These are phyloP conservation scores for Ophioninae sp. DNA, from an alignment of 2,888 invertebrate species.

Conservation along the genomic window DNA sequence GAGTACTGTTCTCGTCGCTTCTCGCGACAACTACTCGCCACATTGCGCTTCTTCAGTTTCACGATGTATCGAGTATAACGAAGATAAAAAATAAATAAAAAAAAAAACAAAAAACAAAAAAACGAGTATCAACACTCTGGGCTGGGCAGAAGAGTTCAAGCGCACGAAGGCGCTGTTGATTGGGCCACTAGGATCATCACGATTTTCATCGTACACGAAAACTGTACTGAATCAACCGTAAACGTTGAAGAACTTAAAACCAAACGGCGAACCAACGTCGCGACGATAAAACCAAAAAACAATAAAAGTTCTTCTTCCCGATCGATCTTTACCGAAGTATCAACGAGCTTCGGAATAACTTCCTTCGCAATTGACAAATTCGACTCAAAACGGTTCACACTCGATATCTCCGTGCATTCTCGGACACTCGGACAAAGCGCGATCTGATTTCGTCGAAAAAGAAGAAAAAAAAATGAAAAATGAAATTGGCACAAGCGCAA, in stretches of 20 bases:
- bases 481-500: background rate
- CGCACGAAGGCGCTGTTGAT: background rate
- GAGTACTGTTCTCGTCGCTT: slow-evolving; percentile 78
- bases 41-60: slow-evolving; percentile 66
- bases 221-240: background rate
- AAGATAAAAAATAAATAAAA: too few species aligned
- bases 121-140: too few species aligned
- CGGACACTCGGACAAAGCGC: background rate
- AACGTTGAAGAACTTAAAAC: background rate
- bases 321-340: too few species aligned
- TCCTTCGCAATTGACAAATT: too few species aligned
- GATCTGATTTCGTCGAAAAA: background rate
- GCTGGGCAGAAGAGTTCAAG: too few species aligned
- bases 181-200: background rate
- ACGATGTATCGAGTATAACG: background rate
- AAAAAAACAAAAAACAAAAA: too few species aligned
- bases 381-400: too few species aligned
- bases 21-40: slow-evolving; percentile 79
- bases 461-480: background rate
- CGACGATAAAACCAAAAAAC: background rate
- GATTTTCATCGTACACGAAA: slow-evolving; percentile 11
- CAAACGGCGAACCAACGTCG: background rate
- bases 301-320: too few species aligned
- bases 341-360: too few species aligned
- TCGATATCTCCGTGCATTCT: too few species aligned